Conservation (phyloP, 2,888 invertebrate species). For the Ectobius pallidus region DNA sequence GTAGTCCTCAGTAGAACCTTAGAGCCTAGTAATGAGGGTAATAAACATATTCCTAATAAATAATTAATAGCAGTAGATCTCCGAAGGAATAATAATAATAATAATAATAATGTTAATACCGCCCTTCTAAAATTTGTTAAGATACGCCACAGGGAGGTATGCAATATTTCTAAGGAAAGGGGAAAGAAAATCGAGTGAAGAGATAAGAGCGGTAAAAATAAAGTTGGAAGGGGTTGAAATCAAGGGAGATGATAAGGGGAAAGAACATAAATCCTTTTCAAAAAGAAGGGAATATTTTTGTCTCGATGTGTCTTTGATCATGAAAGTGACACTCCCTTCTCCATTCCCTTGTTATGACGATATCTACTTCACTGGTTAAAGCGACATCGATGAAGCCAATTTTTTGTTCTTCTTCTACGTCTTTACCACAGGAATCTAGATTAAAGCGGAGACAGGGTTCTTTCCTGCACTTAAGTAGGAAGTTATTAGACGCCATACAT, state of each 20-base stretch:
- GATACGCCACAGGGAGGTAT: too few species aligned
- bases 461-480: background rate
- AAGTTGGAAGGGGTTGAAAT: too few species aligned
- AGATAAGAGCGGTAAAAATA: conserved; percentile 6
- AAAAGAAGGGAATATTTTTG: background rate
- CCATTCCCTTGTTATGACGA: too few species aligned
- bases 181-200: background rate
- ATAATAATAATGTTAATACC: too few species aligned
- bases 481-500: background rate
- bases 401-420: background rate
- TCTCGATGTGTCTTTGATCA: conserved; percentile 3
- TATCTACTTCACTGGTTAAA: background rate
- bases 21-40: too few species aligned
- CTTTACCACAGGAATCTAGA: background rate
- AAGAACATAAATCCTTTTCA: background rate
- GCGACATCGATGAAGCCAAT: background rate
- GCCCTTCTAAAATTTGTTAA: too few species aligned
- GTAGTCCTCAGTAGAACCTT: too few species aligned
- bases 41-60: too few species aligned
- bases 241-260: background rate
- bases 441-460: background rate
- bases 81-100: too few species aligned
- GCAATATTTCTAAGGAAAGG: too few species aligned
- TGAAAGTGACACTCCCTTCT: background rate
- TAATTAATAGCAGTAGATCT: too few species aligned